Base-by-base conservation (phyloP, 2,888 invertebrate species). In the Plebejus anna region DNA sequence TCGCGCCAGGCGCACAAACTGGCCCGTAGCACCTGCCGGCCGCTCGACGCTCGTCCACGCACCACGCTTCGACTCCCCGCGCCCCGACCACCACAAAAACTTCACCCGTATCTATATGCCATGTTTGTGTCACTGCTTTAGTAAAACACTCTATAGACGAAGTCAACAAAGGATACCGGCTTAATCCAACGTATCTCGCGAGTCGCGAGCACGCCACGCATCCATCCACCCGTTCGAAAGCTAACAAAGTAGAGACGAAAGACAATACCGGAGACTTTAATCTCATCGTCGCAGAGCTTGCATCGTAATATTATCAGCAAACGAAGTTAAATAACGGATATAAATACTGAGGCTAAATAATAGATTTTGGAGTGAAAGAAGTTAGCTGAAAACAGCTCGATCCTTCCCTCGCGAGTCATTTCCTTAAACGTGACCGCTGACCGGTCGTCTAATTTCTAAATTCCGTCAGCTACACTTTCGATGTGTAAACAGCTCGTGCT, bases 41-140 rank as follows among this genome's bases (percentile, higher is more conserved):
- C 55, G 13, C 55, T 47, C 47, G 71, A 9, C 55, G 13, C 55
- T 47, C 47, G 55, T 55, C 55, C 55, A 55, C 55, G 16, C 16
- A 55, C 71, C 42, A 71, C 71, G 16, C n/a, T 42, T 71, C 71
- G 70, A 11, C 32, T 70, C 36, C 59, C 59, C 57, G 57, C 59
- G 9, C 42, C 71, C 22, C 71, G 42, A 42, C 32, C 71, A n/a
- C 70, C 70, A 70, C 38, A 71, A 42, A 71, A 71, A 71, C 71
- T 42, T n/a, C 7, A 71, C 71, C 38, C 71, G 71, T 71, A 71
- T 70, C 38, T 70, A 70, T 42, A 42, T 71, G 71, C 22, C 42
- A 71, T 42, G 71, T 71, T 71, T 71, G 70, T 22, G 71, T 71
- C 38, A 42, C n/a, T 71, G 71, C 42, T 42, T 9, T 42, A 9